phyloP scores from a whole-genome alignment of 2,888 invertebrate genomes.

The Calameuta idolon region DNA sequence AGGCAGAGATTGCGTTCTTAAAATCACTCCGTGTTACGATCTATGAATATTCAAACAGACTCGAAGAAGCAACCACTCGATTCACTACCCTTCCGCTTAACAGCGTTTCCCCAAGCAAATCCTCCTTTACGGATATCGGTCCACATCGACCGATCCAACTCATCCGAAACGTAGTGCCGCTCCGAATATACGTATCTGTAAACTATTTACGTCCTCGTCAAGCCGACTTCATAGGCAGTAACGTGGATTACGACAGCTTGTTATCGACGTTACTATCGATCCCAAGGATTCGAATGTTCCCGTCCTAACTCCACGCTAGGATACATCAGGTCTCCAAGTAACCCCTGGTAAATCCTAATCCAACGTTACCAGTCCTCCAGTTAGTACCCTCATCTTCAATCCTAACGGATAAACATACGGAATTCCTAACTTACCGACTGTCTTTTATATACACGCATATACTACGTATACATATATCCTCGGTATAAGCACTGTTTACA shows the following conservation, averaged over 20 bases:
- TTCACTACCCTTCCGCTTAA: constrained; percentile 11
- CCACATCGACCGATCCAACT: not conserved
- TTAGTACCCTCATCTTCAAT: not conserved
- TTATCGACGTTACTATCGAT: not conserved
- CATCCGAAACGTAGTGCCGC: not conserved
- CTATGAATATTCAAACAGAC: constrained; percentile 44
- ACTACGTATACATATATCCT: not conserved
- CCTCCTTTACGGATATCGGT: not conserved
- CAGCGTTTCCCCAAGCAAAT: not conserved
- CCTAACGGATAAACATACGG: not conserved
- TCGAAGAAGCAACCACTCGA: constrained; percentile 17
- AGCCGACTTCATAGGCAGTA: not conserved
- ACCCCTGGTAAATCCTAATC: not conserved
- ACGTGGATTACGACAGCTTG: not conserved
- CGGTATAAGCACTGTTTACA: constrained; percentile 25
- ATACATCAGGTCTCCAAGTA: not conserved
- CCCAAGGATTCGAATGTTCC: not conserved
- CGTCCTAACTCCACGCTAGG: not conserved
- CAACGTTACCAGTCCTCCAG: not conserved
- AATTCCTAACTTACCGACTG: not conserved
- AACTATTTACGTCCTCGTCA: not conserved
- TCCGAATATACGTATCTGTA: not conserved
- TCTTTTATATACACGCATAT: not conserved
- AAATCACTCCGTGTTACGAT: constrained; percentile 12
- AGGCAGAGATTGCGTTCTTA: too few species aligned